phyloP scores from a whole-genome alignment of 2,113 vertebrate species.

The Camelus bactrianus region DNA sequence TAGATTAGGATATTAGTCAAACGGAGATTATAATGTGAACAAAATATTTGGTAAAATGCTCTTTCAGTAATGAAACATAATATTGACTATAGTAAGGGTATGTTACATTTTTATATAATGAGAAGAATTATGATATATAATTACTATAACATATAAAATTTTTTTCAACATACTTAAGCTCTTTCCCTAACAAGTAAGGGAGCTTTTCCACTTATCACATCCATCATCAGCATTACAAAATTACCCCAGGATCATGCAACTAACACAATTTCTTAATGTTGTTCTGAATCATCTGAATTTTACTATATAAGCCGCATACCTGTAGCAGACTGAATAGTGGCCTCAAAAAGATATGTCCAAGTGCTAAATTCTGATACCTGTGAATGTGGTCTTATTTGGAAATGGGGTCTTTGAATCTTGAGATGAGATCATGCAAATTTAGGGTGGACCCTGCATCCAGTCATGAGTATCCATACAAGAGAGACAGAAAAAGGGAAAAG shows the following conservation, averaged over 20 bases:
- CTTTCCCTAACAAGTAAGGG: not conserved
- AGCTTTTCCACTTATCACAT: not conserved
- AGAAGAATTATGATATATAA: not conserved
- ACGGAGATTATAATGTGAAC: not conserved
- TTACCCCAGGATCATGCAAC: not conserved
- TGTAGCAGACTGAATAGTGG: not conserved
- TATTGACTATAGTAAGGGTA: not conserved
- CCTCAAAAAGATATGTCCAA: not conserved
- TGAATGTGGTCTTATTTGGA: not conserved
- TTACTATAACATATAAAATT: not conserved
- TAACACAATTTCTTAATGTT: not conserved
- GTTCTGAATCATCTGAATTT: slow-evolving; percentile 2
- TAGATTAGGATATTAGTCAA: slow-evolving; percentile 31
- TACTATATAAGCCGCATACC: not conserved
- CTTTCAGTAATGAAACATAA: slow-evolving; percentile 21
- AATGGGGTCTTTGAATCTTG: not conserved
- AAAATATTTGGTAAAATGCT: not conserved
- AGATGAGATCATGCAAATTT: not conserved
- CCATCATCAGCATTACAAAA: not conserved
- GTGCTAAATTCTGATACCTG: not conserved
- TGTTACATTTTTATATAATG: not conserved
- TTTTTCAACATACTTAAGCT: not conserved
- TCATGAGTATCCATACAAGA: not conserved
- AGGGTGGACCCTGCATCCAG: not conserved
- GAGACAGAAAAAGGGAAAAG: not conserved